phyloP scores from a whole-genome alignment of 1,140 invertebrate genomes.

The Belonocnema kinseyi region DNA sequence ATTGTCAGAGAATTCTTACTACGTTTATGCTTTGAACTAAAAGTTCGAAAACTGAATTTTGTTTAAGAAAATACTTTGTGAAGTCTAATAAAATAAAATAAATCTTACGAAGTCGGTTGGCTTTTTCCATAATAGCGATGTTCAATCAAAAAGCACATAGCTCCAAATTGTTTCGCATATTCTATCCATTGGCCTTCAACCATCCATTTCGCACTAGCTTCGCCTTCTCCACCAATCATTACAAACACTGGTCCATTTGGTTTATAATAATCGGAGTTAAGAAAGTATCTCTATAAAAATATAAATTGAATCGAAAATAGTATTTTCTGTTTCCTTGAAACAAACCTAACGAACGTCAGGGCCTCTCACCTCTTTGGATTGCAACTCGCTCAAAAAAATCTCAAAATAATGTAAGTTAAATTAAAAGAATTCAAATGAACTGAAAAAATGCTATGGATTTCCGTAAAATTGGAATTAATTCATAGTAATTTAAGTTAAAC shows the following conservation, averaged over 20 bases:
- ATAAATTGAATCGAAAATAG: conserved; percentile 35
- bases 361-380: too few relatives aligned
- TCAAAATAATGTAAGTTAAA: too few relatives aligned
- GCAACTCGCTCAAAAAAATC: too few relatives aligned
- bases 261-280: conserved; percentile 85
- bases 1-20: too few relatives aligned
- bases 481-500: too few relatives aligned
- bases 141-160: conserved; percentile 91
- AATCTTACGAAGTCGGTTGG: conserved; percentile 85
- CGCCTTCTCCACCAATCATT: conserved; percentile 91
- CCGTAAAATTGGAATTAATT: too few relatives aligned
- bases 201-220: conserved; percentile 87
- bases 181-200: conserved; percentile 88
- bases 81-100: conserved; percentile 16
- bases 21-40: too few relatives aligned
- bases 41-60: background rate
- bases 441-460: too few relatives aligned
- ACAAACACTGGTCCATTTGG: conserved; percentile 87
- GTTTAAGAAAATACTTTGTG: background rate
- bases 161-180: conserved; percentile 87
- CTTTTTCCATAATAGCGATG: conserved; percentile 97
- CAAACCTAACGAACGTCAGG: conserved; percentile 6
- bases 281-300: conserved; percentile 84
- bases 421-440: too few relatives aligned
- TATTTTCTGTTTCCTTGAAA: conserved; percentile 13